phyloP scores from a whole-genome alignment of 2,113 vertebrate species.

The Neoarius graeffei region DNA sequence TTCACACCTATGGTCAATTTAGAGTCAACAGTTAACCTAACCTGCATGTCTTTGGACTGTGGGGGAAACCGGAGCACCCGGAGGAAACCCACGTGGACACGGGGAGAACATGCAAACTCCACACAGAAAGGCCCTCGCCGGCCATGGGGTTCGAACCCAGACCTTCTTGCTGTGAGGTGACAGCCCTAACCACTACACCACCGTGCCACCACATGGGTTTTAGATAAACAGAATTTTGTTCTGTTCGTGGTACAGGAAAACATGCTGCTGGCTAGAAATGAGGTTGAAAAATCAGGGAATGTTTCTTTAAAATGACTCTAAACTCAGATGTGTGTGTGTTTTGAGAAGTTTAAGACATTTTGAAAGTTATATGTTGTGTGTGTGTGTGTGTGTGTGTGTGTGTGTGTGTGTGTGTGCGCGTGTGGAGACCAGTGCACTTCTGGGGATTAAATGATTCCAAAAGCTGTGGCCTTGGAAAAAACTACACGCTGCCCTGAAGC shows the following conservation, averaged over 20 bases:
- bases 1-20: no score
- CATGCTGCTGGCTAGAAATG: background rate
- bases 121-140: no score
- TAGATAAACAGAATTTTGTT: background rate
- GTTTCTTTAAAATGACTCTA: background rate
- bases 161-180: no score
- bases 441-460: conserved; percentile 72
- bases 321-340: background rate
- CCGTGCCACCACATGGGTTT: background rate
- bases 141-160: no score
- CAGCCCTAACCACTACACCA: no score
- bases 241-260: background rate
- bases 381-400: conserved; percentile 13
- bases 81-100: no score
- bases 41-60: no score
- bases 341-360: background rate
- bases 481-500: conserved; percentile 72
- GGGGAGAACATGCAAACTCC: no score
- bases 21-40: no score
- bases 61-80: no score
- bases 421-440: conserved; percentile 43
- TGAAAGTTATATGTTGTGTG: background rate
- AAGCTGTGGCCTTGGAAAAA: conserved; percentile 72
- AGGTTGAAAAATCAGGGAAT: background rate
- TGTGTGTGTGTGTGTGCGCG: background rate